phyloP scores from a whole-genome alignment of 1,140 invertebrate species.

The Drosophila virilis region DNA sequence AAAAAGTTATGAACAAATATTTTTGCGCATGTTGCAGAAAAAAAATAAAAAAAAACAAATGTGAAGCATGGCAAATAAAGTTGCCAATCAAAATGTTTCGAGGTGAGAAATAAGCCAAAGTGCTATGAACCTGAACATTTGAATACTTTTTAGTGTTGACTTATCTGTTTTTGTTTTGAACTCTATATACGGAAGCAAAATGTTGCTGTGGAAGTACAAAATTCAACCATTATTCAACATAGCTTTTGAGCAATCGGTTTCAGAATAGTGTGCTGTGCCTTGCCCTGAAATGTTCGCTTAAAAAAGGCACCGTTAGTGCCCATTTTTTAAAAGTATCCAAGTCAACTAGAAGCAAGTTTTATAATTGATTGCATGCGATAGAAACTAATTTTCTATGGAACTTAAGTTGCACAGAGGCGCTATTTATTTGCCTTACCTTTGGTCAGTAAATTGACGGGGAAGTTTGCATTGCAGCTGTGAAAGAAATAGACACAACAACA shows the following conservation, averaged over 20 bases:
- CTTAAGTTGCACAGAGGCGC: not conserved
- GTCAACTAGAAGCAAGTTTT: conserved; percentile 3
- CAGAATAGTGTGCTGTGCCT: no score
- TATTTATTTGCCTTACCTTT: conserved; percentile 24
- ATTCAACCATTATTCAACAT: no score
- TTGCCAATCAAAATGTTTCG: conserved; percentile 2
- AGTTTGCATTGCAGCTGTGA: conserved; percentile 7
- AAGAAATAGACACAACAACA: conserved; percentile 8
- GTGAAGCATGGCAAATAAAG: not conserved
- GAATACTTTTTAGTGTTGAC: not conserved
- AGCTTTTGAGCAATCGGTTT: no score
- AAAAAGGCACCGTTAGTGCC: no score
- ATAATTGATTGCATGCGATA: conserved; percentile 12
- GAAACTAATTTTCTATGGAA: conserved; percentile 11
- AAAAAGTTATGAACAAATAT: conserved; percentile 42
- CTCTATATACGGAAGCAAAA: no score
- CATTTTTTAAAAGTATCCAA: not conserved
- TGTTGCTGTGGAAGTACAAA: no score
- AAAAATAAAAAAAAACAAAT: conserved; percentile 4
- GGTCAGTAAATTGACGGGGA: conserved; percentile 28
- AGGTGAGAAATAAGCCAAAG: not conserved
- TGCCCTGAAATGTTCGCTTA: no score
- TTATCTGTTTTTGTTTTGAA: not conserved
- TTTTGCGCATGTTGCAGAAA: conserved; percentile 18
- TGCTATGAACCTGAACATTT: not conserved